These are phyloP conservation scores for Macrosiphum euphorbiae DNA, from an alignment of 2,888 invertebrate genomes.

Conservation along the genomic window DNA sequence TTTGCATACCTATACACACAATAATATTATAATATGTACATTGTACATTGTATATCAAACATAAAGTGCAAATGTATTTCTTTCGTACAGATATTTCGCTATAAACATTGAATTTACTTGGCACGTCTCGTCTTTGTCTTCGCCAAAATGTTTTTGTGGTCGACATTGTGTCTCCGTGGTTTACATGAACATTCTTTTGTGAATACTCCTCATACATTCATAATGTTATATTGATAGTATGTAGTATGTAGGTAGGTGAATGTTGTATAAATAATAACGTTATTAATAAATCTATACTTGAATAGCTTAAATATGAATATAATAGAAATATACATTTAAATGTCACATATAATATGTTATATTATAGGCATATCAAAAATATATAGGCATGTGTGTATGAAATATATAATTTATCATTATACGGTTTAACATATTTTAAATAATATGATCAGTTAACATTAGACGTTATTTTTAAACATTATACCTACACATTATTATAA, in stretches of 20 bases:
- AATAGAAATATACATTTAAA: background rate
- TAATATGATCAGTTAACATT: background rate
- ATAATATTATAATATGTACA: background rate
- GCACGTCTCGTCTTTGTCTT: slow-evolving; percentile 38
- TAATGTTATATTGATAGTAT: background rate
- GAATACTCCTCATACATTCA: background rate
- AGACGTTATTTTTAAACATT: background rate
- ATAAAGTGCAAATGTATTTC: slow-evolving; percentile 1
- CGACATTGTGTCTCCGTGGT: slow-evolving; percentile 18
- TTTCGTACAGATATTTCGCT: background rate
- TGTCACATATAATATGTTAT: background rate
- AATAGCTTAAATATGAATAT: background rate
- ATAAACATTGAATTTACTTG: slow-evolving; percentile 27
- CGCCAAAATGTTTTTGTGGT: slow-evolving; percentile 18
- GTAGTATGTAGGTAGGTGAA: background rate
- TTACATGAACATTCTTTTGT: background rate
- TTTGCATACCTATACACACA: slow-evolving; percentile 2
- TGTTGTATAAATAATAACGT: background rate
- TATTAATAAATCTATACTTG: background rate
- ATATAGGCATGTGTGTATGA: background rate
- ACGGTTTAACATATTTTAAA: background rate
- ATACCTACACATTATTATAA: background rate
- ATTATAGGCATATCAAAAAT: background rate
- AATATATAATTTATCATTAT: background rate
- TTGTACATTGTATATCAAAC: background rate